A percentile compares a stretch with the other conserved stretches of the same genome.
Evolutionary conservation across 2,797 vertebrate genomes (phyloP).

Genomic region (Cryptoprocta ferox): DNA sequence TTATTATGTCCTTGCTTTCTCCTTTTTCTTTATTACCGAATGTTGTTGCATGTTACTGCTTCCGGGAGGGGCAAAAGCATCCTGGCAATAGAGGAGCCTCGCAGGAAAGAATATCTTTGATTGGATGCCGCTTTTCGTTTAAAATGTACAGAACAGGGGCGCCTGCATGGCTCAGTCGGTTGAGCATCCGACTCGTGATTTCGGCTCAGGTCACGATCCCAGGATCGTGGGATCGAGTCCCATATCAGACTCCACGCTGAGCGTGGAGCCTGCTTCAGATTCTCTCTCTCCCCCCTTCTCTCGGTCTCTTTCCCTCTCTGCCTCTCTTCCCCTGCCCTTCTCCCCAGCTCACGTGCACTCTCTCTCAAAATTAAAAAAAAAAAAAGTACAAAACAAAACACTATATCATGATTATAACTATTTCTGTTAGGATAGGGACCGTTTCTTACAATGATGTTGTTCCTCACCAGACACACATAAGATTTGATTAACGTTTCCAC

Average conservation of each 20-base stretch:
- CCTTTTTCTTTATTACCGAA: background rate
- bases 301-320: fast-evolving
- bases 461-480: background rate
- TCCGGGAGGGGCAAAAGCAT: background rate
- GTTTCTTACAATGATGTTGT: background rate
- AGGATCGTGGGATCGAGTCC: no score
- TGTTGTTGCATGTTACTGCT: constrained; percentile 23
- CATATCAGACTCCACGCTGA: no score
- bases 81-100: background rate
- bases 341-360: no score
- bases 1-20: background rate
- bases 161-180: no score
- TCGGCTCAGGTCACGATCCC: no score
- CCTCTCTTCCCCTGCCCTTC: no score
- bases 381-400: background rate
- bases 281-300: no score
- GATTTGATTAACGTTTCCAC: background rate
- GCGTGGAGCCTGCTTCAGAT: no score
- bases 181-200: no score
- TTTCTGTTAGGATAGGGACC: background rate
- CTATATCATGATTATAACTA: background rate
- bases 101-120: background rate
- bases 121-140: background rate
- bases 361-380: no score
- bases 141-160: background rate